Evolutionary conservation across 2,113 vertebrate species (phyloP).

Genomic region (Anhinga rufa): DNA sequence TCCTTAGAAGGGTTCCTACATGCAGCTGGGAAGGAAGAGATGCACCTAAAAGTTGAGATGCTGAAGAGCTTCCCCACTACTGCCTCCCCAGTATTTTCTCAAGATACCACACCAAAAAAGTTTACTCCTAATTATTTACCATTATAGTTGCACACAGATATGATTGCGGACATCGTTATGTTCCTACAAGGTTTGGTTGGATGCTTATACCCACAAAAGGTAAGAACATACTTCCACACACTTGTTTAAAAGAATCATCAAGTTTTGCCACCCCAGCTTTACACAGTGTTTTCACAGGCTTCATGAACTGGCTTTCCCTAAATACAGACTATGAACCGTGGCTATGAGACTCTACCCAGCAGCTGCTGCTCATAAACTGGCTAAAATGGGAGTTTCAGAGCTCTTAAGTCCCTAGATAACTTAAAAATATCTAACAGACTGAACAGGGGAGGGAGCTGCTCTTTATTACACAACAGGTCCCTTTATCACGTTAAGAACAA

Average conservation of each 20-base stretch:
- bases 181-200: not conserved
- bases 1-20: fast-evolving
- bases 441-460: not conserved
- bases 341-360: not conserved
- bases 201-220: not conserved
- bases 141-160: not conserved
- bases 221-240: not conserved
- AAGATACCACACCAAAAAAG: not conserved
- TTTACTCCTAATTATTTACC: not conserved
- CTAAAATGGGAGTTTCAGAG: not conserved
- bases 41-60: not conserved
- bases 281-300: not conserved
- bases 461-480: not conserved
- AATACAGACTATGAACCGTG: not conserved
- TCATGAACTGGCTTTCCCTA: not conserved
- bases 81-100: not conserved
- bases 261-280: not conserved
- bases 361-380: not conserved
- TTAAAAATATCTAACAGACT: not conserved
- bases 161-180: fast-evolving
- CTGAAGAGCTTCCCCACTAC: not conserved
- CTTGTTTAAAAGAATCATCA: not conserved
- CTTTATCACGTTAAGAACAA: not conserved
- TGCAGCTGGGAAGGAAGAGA: not conserved
- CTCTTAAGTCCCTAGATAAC: not conserved